Conservation (phyloP, 2,797 vertebrate species). For the Syndactyla subalaris region DNA sequence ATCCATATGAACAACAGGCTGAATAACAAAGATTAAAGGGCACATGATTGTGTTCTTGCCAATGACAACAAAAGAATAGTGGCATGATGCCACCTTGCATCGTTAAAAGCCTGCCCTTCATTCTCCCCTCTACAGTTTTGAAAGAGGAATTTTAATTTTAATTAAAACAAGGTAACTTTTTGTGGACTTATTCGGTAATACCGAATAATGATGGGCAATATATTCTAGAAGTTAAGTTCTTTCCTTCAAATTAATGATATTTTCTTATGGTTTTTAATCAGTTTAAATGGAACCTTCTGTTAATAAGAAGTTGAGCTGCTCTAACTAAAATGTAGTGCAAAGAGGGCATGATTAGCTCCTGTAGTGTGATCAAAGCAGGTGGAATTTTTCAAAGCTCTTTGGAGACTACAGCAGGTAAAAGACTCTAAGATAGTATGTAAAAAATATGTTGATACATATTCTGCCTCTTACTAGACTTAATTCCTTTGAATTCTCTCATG, state of each 20-base stretch:
- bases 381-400: not conserved
- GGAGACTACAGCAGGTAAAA: not conserved
- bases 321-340: not conserved
- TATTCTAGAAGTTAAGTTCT: not conserved
- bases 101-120: not conserved
- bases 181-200: not conserved
- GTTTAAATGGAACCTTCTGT: not conserved
- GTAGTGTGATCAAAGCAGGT: not conserved
- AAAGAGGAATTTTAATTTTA: not conserved
- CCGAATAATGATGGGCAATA: not conserved
- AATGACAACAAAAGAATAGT: conserved; percentile 36
- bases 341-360: not conserved
- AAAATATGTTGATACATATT: not conserved
- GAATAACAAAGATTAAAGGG: conserved; percentile 39
- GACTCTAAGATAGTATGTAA: not conserved
- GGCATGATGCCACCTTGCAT: conserved; percentile 22
- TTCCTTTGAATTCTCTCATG: not conserved
- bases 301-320: not conserved
- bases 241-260: not conserved
- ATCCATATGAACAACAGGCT: conserved; percentile 36
- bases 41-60: conserved; percentile 27
- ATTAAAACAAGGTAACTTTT: not conserved
- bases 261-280: not conserved
- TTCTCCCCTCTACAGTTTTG: not conserved
- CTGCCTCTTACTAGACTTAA: not conserved